phyloP scores from a whole-genome alignment of 2,113 vertebrate species.

The Brienomyrus longianalis region DNA sequence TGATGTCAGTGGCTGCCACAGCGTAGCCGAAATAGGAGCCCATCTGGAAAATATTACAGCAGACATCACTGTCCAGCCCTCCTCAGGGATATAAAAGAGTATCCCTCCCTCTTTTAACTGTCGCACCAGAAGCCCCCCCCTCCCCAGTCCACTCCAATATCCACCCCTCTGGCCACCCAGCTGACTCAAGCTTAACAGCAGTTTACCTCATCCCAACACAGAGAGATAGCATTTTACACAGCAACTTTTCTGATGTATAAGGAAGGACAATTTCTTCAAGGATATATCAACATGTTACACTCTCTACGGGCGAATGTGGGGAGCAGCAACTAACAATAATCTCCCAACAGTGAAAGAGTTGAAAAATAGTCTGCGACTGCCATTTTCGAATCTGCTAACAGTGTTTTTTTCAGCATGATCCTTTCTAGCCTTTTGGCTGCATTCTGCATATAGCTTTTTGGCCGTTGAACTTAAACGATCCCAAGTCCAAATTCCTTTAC shows the following conservation, averaged over 20 bases:
- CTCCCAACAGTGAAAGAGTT: background rate
- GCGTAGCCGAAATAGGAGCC: constrained; percentile 83
- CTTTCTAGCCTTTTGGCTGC: background rate
- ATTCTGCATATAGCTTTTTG: background rate
- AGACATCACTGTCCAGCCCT: constrained; percentile 35
- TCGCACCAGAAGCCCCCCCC: background rate
- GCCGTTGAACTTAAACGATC: background rate
- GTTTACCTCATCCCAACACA: background rate
- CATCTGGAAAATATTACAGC: constrained; percentile 66
- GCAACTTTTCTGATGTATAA: background rate
- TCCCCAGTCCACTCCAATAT: background rate
- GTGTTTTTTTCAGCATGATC: background rate
- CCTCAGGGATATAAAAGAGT: constrained; percentile 36
- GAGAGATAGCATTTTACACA: background rate
- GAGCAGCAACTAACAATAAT: background rate
- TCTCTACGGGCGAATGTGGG: background rate
- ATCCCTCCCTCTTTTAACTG: background rate
- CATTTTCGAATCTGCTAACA: background rate
- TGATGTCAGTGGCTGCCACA: constrained; percentile 74
- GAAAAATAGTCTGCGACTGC: background rate
- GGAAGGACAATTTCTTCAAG: background rate
- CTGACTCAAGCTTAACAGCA: background rate
- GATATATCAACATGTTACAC: background rate
- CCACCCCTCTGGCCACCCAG: background rate
- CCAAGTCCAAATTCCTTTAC: background rate